Evolutionary conservation across 1,140 invertebrate genomes (phyloP).

Genomic region (Neuroterus valhalla): DNA sequence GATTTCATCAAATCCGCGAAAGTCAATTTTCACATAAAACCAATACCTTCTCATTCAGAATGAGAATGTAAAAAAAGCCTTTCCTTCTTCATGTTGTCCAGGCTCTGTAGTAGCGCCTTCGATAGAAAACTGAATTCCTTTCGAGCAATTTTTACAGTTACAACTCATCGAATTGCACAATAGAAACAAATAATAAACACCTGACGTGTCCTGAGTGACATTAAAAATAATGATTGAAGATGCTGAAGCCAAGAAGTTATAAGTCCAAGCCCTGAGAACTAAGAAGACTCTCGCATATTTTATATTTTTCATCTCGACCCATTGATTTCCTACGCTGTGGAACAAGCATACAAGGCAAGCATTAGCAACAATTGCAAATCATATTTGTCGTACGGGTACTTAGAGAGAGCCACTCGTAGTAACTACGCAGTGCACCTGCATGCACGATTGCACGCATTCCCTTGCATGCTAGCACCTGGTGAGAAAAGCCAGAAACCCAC

Average conservation of each 20-base stretch:
- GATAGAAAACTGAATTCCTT: no score
- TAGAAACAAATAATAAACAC: background rate
- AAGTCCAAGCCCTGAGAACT: background rate
- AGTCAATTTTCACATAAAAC: no score
- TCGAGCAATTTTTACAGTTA: background rate
- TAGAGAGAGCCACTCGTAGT: conserved; percentile 30
- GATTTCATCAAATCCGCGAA: no score
- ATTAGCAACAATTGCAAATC: conserved; percentile 39
- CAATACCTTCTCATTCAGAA: no score
- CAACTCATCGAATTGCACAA: background rate
- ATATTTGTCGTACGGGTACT: conserved; percentile 37
- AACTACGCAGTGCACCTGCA: conserved; percentile 53
- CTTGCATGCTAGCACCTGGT: conserved; percentile 51
- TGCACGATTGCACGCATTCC: conserved; percentile 51
- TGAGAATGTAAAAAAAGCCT: no score
- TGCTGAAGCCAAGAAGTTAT: conserved; percentile 10
- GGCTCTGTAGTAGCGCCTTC: no score
- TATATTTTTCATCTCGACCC: background rate
- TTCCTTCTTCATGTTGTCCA: no score
- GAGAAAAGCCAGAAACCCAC: conserved; percentile 55
- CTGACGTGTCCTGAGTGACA: background rate
- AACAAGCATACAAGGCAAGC: conserved; percentile 23
- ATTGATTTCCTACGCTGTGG: conserved; percentile 25
- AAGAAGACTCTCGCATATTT: conserved; percentile 29
- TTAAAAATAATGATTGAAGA: background rate